Conservation (phyloP, 2,888 invertebrate genomes). For the Actias luna region DNA sequence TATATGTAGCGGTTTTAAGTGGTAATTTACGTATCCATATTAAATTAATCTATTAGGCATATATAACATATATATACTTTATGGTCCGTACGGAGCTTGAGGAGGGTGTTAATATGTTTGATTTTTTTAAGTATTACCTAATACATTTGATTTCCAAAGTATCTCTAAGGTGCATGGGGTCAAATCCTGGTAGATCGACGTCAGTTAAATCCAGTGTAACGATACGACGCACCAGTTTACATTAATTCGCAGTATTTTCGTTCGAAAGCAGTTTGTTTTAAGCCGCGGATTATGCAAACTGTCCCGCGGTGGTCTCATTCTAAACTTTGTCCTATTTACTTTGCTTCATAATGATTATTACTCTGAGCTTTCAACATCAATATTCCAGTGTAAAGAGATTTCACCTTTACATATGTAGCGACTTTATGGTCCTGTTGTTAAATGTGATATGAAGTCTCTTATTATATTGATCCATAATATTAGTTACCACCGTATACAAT, state of each 20-base stretch:
- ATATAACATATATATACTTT: too few relatives aligned
- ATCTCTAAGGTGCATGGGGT: background rate
- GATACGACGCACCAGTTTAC: background rate
- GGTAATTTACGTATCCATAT: too few relatives aligned
- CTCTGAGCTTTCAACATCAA: conserved; percentile 2
- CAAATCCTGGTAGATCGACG: background rate
- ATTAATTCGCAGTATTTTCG: conserved; percentile 9
- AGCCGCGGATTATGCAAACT: conserved; percentile 20
- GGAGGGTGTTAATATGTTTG: too few relatives aligned
- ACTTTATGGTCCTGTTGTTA: too few relatives aligned
- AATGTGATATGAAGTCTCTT: too few relatives aligned
- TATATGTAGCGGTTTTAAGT: too few relatives aligned
- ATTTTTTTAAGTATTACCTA: too few relatives aligned
- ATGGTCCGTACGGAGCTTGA: too few relatives aligned
- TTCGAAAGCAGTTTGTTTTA: conserved; percentile 7
- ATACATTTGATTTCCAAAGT: background rate
- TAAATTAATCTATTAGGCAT: too few relatives aligned
- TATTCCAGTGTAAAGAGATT: background rate
- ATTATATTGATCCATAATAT: too few relatives aligned
- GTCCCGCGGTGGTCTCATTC: conserved; percentile 18
- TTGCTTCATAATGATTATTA: conserved; percentile 7
- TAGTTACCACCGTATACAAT: too few relatives aligned
- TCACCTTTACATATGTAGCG: background rate
- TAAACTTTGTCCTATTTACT: conserved; percentile 11
- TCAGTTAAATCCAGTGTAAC: background rate